Conservation (phyloP, 37 sponge, comb jelly and placozoan genomes). For the Ianthella basta region DNA sequence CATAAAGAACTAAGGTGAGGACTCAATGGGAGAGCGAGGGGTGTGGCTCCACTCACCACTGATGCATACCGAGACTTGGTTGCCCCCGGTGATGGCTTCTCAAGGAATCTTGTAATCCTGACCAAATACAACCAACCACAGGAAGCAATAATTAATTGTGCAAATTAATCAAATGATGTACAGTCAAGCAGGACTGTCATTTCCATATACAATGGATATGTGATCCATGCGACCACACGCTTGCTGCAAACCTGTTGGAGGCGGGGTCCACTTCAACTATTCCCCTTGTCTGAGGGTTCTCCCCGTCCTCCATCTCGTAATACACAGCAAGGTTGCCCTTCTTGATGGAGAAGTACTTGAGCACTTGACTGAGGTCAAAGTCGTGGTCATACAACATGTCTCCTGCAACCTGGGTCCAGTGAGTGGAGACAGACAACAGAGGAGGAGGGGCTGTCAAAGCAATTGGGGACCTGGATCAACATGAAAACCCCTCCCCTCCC, state of each 20-base stretch:
- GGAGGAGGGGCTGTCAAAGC: too few relatives aligned
- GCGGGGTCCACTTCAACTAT: conserved; percentile 74
- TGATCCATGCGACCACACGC: too few relatives aligned
- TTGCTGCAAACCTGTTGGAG: conserved; percentile 51
- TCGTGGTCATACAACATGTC: conserved; percentile 85
- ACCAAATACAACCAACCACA: too few relatives aligned
- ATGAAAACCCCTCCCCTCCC: neutral
- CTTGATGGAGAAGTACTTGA: conserved; percentile 68
- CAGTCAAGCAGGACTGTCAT: neutral
- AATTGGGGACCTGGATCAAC: too few relatives aligned
- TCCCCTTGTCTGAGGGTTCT: conserved; percentile 62
- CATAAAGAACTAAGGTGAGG: neutral
- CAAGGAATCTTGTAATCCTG: conserved; percentile 78
- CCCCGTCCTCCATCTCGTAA: conserved; percentile 70
- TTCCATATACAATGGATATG: too few relatives aligned
- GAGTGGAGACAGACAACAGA: too few relatives aligned
- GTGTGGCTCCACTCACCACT: conserved; percentile 2
- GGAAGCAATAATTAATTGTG: neutral
- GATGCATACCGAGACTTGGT: conserved; percentile 74
- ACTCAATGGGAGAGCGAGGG: neutral
- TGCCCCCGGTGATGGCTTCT: conserved; percentile 70
- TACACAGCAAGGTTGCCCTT: conserved; percentile 77
- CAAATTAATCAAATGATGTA: neutral
- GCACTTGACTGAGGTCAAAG: conserved; percentile 83
- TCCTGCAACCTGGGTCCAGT: conserved; percentile 87